Base-by-base conservation (phyloP, 2,888 invertebrate genomes). In the Lutraria lutraria region DNA sequence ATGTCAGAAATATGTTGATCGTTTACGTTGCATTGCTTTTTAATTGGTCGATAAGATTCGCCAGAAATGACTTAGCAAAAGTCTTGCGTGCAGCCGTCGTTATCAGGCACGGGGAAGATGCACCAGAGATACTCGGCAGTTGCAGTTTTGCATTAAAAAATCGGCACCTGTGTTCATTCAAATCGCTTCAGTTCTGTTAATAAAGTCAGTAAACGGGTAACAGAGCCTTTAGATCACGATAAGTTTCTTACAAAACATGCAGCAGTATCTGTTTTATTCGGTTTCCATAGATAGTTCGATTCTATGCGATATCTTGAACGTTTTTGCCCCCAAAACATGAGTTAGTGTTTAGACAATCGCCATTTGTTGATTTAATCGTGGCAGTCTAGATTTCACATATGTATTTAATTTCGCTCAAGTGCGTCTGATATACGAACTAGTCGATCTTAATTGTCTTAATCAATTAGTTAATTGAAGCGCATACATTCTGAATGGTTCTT, bases 111-210 rank as follows among this genome's bases (percentile, higher is more conserved):
- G 0, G 0, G 43, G 43, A n/a, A 12, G 63, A 68, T 68, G 63
- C 63, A 68, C 63, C n/a, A n/a, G 25, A 68, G 6, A 68, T 25
- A 68, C 63, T 12, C 4, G 63, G 25, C 21, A 68, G n/a, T 68
- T 68, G 25, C 63, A 68, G 25, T 12, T n/a, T 25, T 25, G n/a
- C 63, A 68, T 68, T 68, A n/a, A 25, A 25, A n/a, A 68, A 0
- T 68, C 25, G 63, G 63, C 63, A 68, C 63, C 63, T 68, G 63
- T 25, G n/a, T 68, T 68, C n/a, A 68, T 68, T 68, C 63, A 68
- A 68, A 68, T 4, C n/a, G 10, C 25, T 0, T 13, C 25, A 68
- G 25, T 10, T 68, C n/a, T 4, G 63, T 68, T 68, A 68, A 68
- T 68, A 12, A 68, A 2, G 63, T 25, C 25, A 25, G 63, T 25